These are phyloP conservation scores for Hybognathus amarus DNA, from an alignment of 2,797 vertebrate species.

Conservation along the genomic window DNA sequence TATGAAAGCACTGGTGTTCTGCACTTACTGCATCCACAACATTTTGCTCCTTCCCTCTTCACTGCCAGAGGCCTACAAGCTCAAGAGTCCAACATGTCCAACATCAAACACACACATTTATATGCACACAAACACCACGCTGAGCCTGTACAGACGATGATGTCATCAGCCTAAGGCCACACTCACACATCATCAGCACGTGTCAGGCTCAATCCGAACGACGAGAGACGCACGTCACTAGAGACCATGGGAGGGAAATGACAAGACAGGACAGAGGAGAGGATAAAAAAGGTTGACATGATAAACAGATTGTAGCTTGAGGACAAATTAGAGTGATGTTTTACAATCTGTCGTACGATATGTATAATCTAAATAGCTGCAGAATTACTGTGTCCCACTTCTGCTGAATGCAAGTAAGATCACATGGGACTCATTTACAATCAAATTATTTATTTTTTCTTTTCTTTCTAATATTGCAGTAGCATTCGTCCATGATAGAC, in stretches of 20 bases:
- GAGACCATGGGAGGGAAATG: background rate
- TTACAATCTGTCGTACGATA: background rate
- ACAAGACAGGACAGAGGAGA: background rate
- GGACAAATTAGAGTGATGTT: conserved; percentile 12
- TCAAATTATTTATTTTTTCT: background rate
- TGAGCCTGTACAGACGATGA: conserved; percentile 43
- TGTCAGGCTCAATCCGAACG: conserved; percentile 9
- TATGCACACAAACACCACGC: conserved; percentile 1
- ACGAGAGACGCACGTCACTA: background rate
- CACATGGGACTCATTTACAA: conserved; percentile 3
- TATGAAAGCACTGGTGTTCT: background rate
- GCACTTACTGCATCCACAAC: conserved; percentile 5
- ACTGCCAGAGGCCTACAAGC: conserved; percentile 12
- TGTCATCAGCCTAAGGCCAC: conserved; percentile 42
- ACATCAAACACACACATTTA: conserved; percentile 40
- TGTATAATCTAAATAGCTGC: conserved; percentile 1
- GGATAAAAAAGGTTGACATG: conserved; percentile 1
- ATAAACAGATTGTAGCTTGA: conserved; percentile 6
- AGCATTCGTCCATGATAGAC: background rate
- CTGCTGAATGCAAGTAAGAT: background rate
- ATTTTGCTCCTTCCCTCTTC: background rate
- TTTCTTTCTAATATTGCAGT: background rate
- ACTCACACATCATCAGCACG: conserved; percentile 33
- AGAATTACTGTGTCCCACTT: background rate
- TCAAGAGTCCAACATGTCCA: conserved; percentile 3